These are phyloP conservation scores for Neoascia interrupta DNA, from an alignment of 2,888 invertebrate species.

Conservation along the genomic window DNA sequence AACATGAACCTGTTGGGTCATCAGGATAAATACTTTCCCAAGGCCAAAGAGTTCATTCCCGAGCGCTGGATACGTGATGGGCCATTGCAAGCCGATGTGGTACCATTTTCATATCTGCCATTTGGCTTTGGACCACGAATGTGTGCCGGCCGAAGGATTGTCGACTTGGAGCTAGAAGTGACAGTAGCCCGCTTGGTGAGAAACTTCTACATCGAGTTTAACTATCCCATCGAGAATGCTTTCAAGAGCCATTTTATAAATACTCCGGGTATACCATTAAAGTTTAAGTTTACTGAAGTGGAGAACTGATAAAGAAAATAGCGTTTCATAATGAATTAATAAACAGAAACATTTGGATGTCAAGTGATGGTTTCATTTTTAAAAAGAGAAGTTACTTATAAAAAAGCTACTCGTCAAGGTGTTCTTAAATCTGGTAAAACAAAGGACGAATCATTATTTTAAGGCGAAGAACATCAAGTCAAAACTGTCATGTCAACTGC, in stretches of 20 bases:
- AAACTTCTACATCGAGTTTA: conserved; percentile 74
- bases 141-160: conserved; percentile 86
- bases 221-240: conserved; percentile 72
- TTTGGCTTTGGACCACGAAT: conserved; percentile 86
- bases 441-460: no score
- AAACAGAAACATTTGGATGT: no score
- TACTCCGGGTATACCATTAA: conserved; percentile 75
- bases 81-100: conserved; percentile 47
- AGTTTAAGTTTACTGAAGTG: conserved; percentile 19
- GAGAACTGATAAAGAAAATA: no score
- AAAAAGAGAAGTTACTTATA: no score
- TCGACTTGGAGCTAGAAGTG: conserved; percentile 85
- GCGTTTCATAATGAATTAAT: no score
- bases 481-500: no score
- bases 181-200: conserved; percentile 78
- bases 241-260: conserved; percentile 73
- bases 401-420: no score
- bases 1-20: conserved; percentile 82
- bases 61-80: conserved; percentile 84
- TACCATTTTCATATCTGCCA: conserved; percentile 83
- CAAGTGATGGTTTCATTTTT: no score
- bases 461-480: no score
- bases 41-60: conserved; percentile 84
- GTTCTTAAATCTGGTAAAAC: no score
- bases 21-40: conserved; percentile 83